Conservation (phyloP, 2,797 vertebrate genomes). For the Thunnus albacares region DNA sequence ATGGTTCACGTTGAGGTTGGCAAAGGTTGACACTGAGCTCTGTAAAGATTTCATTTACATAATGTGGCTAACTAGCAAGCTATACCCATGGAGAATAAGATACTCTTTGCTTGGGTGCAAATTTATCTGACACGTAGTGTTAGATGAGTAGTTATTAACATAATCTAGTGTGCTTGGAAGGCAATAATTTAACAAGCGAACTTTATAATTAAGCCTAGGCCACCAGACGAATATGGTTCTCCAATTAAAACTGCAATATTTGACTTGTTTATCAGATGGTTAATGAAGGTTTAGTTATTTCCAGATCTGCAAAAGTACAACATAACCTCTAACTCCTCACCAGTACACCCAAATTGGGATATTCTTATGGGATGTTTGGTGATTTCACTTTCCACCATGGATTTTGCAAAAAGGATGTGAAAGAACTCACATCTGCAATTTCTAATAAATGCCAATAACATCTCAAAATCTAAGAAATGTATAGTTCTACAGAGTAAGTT, state of each 20-base stretch:
- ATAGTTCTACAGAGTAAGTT: neutral
- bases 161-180: neutral
- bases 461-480: no score
- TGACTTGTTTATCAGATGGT: neutral
- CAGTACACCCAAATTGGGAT: neutral
- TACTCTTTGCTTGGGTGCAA: neutral
- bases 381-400: neutral
- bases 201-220: neutral
- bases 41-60: slow-evolving; percentile 39
- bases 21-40: slow-evolving; percentile 6
- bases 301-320: neutral
- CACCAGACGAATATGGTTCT: neutral
- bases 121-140: neutral
- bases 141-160: neutral
- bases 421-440: no score
- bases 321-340: neutral
- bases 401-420: neutral
- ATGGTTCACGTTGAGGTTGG: slow-evolving; percentile 37
- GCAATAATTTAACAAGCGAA: neutral
- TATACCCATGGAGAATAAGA: neutral
- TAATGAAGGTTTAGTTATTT: neutral
- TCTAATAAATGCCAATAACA: no score
- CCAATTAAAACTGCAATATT: neutral
- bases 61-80: slow-evolving; percentile 19
- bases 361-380: neutral